Conservation (phyloP, 2,113 vertebrate species). For the Ictalurus punctatus region DNA sequence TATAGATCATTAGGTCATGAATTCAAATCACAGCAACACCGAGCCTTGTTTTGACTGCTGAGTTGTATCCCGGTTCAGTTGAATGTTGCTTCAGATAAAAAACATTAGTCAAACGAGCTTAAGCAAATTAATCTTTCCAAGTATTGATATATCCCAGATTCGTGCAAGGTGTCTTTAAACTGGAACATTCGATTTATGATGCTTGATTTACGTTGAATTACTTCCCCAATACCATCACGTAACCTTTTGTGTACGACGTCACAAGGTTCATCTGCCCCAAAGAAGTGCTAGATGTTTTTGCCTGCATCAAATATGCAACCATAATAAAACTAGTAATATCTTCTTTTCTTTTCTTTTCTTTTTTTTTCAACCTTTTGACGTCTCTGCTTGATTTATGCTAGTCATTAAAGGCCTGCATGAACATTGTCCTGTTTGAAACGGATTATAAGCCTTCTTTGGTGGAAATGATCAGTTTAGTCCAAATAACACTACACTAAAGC, state of each 20-base stretch:
- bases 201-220: background rate
- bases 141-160: background rate
- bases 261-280: slow-evolving; percentile 1
- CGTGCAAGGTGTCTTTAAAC: background rate
- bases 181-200: background rate
- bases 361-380: background rate
- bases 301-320: background rate
- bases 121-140: background rate
- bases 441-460: slow-evolving; percentile 8
- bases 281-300: slow-evolving; percentile 17
- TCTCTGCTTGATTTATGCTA: background rate
- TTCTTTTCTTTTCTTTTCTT: background rate
- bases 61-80: background rate
- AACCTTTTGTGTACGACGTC: background rate
- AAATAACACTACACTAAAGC: background rate
- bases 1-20: background rate
- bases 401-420: slow-evolving; percentile 4
- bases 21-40: background rate
- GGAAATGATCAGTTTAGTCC: background rate
- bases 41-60: background rate
- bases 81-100: background rate
- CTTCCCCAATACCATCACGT: background rate
- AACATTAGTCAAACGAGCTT: background rate
- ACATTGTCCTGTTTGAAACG: background rate
- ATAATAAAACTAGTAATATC: background rate